Conservation (phyloP, 1,140 invertebrate genomes). For the Rhopalosiphum padi region DNA sequence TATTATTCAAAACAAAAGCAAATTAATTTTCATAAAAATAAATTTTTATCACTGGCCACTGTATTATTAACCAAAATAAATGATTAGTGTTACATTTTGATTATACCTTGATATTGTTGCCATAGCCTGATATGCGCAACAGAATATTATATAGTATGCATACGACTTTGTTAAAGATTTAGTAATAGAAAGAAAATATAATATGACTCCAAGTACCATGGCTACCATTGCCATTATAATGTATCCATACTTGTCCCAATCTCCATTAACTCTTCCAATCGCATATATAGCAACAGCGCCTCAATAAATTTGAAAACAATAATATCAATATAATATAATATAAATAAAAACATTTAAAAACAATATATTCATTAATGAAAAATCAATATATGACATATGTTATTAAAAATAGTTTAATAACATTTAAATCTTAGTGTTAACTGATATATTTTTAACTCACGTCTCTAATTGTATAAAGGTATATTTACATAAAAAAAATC, state of each 20-base stretch:
- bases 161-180: not conserved
- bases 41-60: not conserved
- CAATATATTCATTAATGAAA: too few species aligned
- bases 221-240: not conserved
- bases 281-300: slow-evolving; percentile 26
- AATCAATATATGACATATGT: too few species aligned
- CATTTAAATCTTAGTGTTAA: not conserved
- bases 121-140: slow-evolving; percentile 36
- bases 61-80: too few species aligned
- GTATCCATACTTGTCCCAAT: slow-evolving; percentile 31
- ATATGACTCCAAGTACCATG: not conserved
- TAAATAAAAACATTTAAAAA: not conserved
- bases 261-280: not conserved
- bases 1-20: not conserved
- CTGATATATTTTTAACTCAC: not conserved
- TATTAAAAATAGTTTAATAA: too few species aligned
- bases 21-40: not conserved
- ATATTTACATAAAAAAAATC: not conserved
- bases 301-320: not conserved
- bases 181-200: not conserved
- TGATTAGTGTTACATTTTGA: not conserved
- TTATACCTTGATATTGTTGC: slow-evolving; percentile 47
- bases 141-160: slow-evolving; percentile 13
- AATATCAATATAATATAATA: not conserved
- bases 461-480: not conserved